A percentile compares a stretch with the other conserved stretches of the same genome.
Evolutionary conservation across 1,140 invertebrate species (phyloP).

Genomic region (Brachionus asplanchnoidis): DNA sequence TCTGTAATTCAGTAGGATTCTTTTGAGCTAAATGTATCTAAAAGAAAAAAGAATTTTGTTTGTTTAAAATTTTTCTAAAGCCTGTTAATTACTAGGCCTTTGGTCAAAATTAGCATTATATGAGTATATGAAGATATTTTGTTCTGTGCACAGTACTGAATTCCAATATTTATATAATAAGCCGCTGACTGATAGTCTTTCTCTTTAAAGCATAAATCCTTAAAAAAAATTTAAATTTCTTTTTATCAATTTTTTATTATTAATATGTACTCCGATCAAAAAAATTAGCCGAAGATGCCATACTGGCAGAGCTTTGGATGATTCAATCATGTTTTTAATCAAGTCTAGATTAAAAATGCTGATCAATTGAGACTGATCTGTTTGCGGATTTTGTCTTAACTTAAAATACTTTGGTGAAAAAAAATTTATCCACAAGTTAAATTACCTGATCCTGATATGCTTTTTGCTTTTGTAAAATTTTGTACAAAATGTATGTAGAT

Average conservation of each 20-base stretch:
- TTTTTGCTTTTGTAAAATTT: conserved; percentile 10
- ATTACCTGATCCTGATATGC: background rate
- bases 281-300: conserved; percentile 23
- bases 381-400: background rate
- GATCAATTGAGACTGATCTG: background rate
- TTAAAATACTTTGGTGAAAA: background rate
- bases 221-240: background rate
- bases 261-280: conserved; percentile 14
- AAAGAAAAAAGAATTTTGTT: background rate
- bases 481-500: conserved; percentile 18
- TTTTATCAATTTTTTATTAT: background rate
- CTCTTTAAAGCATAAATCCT: conserved; percentile 22
- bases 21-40: conserved; percentile 11
- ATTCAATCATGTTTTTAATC: conserved; percentile 20
- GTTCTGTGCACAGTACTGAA: background rate
- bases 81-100: background rate
- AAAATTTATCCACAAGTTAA: background rate
- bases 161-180: background rate
- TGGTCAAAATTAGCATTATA: conserved; percentile 3
- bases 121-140: conserved; percentile 7
- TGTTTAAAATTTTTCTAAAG: background rate
- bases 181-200: conserved; percentile 11
- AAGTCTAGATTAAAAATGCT: conserved; percentile 5
- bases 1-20: conserved; percentile 24
- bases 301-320: background rate